Evolutionary conservation across 2,113 vertebrate species (phyloP).

Genomic region (Columba janthina): DNA sequence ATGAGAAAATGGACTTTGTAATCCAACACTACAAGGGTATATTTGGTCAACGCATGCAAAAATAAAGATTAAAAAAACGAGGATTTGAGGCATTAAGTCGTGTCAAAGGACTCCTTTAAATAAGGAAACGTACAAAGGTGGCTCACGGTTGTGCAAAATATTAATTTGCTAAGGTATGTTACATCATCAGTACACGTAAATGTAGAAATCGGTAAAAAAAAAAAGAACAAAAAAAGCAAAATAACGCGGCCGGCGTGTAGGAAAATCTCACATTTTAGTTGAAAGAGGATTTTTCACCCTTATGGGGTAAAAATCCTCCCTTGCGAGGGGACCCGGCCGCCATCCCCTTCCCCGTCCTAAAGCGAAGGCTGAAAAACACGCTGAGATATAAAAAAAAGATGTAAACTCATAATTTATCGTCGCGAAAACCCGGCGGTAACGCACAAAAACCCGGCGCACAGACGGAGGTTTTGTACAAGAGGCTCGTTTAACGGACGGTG

Average conservation of each 20-base stretch:
- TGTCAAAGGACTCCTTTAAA: slow-evolving; percentile 34
- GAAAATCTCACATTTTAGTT: slow-evolving; percentile 65
- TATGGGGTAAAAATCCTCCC: neutral
- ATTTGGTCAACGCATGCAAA: slow-evolving; percentile 33
- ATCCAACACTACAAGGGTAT: no score
- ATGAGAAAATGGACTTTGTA: slow-evolving; percentile 13
- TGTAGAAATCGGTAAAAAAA: slow-evolving; percentile 59
- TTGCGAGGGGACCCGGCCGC: neutral
- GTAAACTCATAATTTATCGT: slow-evolving; percentile 74
- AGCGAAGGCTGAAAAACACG: slow-evolving; percentile 73
- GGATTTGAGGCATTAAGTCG: neutral
- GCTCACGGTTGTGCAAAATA: slow-evolving; percentile 74
- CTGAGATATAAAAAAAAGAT: slow-evolving; percentile 55
- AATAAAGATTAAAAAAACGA: neutral
- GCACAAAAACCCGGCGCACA: slow-evolving; percentile 1
- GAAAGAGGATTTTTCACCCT: slow-evolving; percentile 53
- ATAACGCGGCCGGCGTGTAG: neutral
- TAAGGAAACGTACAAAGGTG: slow-evolving; percentile 70
- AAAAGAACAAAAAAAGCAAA: neutral
- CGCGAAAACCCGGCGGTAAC: slow-evolving; percentile 43
- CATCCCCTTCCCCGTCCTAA: neutral
- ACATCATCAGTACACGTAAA: slow-evolving; percentile 69
- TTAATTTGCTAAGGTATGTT: slow-evolving; percentile 70
- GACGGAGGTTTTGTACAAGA: slow-evolving; percentile 55
- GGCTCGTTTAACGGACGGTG: slow-evolving; percentile 53